A percentile compares a stretch with the other conserved stretches of the same genome.
phyloP scores from a whole-genome alignment of 2,797 vertebrate genomes.

The Pangasius sanitwongsei region DNA sequence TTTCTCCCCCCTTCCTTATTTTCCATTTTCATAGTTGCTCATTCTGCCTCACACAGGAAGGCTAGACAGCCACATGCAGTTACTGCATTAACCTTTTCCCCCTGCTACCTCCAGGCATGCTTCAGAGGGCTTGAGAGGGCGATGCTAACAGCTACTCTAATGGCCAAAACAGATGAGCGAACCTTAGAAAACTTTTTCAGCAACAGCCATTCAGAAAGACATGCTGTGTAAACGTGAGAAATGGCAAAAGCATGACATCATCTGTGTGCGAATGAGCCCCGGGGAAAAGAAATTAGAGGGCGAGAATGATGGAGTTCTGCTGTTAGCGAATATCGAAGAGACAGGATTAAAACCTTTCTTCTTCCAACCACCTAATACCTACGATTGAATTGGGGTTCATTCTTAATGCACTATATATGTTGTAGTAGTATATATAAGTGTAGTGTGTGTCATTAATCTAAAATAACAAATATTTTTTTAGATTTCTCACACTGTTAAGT shows the following conservation, averaged over 20 bases:
- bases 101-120: constrained; percentile 9
- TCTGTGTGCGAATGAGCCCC: background rate
- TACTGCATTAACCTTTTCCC: background rate
- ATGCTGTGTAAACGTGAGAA: background rate
- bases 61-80: background rate
- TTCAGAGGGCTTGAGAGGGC: constrained; percentile 21
- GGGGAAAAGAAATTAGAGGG: background rate
- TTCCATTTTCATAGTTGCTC: background rate
- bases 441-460: background rate
- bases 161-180: constrained; percentile 46
- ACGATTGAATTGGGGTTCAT: background rate
- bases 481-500: background rate
- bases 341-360: background rate
- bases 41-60: constrained; percentile 8
- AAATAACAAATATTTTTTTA: background rate
- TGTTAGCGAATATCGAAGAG: background rate
- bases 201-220: background rate
- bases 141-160: constrained; percentile 29
- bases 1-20: too few species aligned
- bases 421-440: background rate
- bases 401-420: background rate
- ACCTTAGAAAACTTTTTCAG: background rate
- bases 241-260: constrained; percentile 17
- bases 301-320: background rate
- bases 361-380: background rate